Evolutionary conservation across 2,888 invertebrate species (phyloP), one percentile per base, ranked within the genome.

Genomic region (Phanerotoma sp.): DNA sequence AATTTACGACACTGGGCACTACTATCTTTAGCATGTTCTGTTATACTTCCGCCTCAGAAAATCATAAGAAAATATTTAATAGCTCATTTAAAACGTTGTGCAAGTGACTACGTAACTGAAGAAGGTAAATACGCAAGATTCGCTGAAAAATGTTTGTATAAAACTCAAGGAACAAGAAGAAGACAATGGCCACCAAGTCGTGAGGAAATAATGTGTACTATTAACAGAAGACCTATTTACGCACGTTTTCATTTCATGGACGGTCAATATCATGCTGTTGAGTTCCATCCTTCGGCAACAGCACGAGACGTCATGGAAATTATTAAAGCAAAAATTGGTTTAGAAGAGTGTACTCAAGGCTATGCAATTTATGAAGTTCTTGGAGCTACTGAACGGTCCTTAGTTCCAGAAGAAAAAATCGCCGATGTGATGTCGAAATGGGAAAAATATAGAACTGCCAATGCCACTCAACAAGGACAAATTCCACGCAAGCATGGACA

Each of bases 381-480:
- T 62, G 93, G 93, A 3, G 88, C 85, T 65, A 88, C 90, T 1
- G 96, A 96, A 77, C 83, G 96, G 48, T 91, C 92, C 66, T 80
- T 96, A 62, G 83, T 87, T 42, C 85, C 87, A 7, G 89, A 89
- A 70, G 96, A 96, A 77, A 93, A 95, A 67, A 88, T 94, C 11
- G 91, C 94, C 1, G 96, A 96, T 77, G 94, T 95, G 18, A 89
- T 96, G 83, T 93, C 95, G 5, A 89, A 94, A 72, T 96, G 96
- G 96, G 96, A 96, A 78, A 84, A 91, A 64, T 92, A 92, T 62
- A 82, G 91, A 55, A 84, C 84, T 53, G 86, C 88, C 0, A 86
- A 87, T 37, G 84, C 86, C 20, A 62, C 58, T 25, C 73, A 70
- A 47, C 73, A 72, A 50, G 63, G 58, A 7, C 73, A 69, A 53